phyloP scores from a whole-genome alignment of 2,113 vertebrate species.

The Aptenodytes forsteri region DNA sequence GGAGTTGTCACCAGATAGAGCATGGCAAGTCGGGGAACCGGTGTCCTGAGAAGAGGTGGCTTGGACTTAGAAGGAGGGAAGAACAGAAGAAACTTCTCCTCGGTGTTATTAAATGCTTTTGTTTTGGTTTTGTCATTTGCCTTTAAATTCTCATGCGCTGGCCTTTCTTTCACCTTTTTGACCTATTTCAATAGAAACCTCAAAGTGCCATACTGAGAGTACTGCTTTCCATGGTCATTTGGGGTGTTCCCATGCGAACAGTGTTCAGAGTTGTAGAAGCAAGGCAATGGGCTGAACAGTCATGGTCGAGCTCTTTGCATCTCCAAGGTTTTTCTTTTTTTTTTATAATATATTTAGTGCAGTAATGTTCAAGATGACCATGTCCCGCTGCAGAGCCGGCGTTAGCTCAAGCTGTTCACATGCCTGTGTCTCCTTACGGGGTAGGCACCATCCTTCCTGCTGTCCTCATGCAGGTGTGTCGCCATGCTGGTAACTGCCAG shows the following conservation, averaged over 20 bases:
- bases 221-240: neutral
- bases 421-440: neutral
- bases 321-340: neutral
- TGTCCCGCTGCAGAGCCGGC: neutral
- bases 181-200: neutral
- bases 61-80: neutral
- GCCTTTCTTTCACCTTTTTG: neutral
- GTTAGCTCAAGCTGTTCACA: neutral
- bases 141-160: neutral
- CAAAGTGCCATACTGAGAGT: neutral
- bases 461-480: neutral
- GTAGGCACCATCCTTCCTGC: neutral
- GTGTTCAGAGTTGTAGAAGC: neutral
- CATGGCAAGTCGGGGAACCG: neutral
- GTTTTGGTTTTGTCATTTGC: neutral
- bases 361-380: neutral
- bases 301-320: neutral
- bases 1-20: neutral
- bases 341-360: neutral
- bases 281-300: neutral
- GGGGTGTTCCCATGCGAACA: accelerated
- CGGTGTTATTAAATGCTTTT: neutral
- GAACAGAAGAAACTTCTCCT: neutral
- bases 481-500: neutral
- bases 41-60: neutral